Percentiles rank a stretch among this genome's conserved stretches.
phyloP scores from a whole-genome alignment of 2,113 vertebrate genomes.

The Tetrax tetrax region DNA sequence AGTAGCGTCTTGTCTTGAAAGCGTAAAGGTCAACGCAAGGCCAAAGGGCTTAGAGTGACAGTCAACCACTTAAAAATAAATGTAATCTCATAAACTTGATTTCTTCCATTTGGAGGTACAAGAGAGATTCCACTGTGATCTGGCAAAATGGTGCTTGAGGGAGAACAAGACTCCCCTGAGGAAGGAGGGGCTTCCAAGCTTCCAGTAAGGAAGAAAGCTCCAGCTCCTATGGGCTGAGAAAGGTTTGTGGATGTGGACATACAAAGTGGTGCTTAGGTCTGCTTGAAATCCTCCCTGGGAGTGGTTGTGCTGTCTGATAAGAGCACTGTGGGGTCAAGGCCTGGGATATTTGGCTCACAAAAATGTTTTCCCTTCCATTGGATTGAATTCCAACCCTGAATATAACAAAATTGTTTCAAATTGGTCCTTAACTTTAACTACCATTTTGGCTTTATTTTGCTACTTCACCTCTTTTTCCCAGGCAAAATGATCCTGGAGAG shows the following conservation, averaged over 20 bases:
- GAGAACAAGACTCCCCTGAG: not conserved
- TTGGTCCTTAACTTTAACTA: not conserved
- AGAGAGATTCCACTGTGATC: not conserved
- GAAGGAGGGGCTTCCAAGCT: not conserved
- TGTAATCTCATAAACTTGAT: constrained; percentile 14
- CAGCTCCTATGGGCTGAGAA: not conserved
- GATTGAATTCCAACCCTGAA: not conserved
- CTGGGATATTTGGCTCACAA: not conserved
- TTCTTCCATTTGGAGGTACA: not conserved
- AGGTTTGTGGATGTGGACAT: not conserved
- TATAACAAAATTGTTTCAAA: not conserved
- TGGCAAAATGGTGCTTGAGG: not conserved
- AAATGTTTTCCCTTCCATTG: not conserved
- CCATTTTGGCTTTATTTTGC: not conserved
- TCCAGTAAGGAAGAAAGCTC: not conserved
- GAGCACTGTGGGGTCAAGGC: not conserved
- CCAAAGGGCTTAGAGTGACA: not conserved
- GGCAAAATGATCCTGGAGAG: not conserved
- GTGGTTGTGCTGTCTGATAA: not conserved
- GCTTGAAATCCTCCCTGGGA: not conserved
- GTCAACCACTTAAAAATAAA: constrained; percentile 1
- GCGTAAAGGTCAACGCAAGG: not conserved
- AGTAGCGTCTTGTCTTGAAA: constrained; percentile 6
- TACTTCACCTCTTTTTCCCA: not conserved
- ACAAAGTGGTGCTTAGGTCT: not conserved